A percentile compares a stretch with the other conserved stretches of the same genome.
Evolutionary conservation across 2,888 invertebrate genomes (phyloP).

Genomic region (Drosophila longiperda): DNA sequence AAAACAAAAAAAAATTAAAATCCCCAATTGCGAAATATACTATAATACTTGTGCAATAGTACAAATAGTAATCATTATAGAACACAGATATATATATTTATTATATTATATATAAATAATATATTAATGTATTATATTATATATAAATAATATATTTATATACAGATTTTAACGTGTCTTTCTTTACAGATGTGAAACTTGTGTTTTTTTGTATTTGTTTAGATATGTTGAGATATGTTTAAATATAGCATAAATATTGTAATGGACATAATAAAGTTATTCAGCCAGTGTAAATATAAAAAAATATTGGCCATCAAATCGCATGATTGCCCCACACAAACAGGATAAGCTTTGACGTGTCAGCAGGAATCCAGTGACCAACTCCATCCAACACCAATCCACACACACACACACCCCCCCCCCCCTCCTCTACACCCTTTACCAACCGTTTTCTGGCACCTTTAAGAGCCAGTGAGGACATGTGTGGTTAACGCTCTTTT

Average conservation of each 20-base stretch:
- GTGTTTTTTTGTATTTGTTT: background rate
- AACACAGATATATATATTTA: too few species aligned
- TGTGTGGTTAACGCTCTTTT: conserved; percentile 65
- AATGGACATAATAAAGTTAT: background rate
- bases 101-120: too few species aligned
- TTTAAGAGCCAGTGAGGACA: conserved; percentile 49
- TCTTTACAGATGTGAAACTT: background rate
- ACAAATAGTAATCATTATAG: background rate
- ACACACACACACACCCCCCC: too few species aligned
- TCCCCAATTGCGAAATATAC: fast-evolving
- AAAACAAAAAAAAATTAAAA: too few species aligned
- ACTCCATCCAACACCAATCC: background rate
- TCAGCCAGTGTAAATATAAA: background rate
- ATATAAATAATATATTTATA: too few species aligned
- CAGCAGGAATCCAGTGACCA: background rate
- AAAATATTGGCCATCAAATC: background rate
- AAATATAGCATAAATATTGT: background rate
- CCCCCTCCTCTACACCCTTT: background rate
- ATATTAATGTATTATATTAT: too few species aligned
- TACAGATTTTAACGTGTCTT: background rate
- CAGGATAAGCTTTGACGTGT: background rate
- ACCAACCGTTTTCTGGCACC: background rate
- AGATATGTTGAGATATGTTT: background rate
- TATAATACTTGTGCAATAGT: background rate
- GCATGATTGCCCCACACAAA: conserved; percentile 35